Conservation (phyloP, 37 sponge, comb jelly and placozoan genomes). For the Bolinopsis microptera region DNA sequence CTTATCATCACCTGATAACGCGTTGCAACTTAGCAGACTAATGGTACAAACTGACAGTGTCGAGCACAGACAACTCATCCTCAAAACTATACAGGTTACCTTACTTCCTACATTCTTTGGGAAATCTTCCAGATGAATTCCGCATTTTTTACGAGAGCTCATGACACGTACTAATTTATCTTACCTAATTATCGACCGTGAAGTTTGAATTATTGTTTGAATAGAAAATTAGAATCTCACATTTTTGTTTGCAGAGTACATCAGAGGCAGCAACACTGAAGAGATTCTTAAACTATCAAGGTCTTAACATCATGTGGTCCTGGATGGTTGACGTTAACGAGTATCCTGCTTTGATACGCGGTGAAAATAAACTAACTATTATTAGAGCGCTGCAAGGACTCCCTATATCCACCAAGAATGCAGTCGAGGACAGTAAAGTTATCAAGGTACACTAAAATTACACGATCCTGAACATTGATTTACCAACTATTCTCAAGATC, state of each 20-base stretch:
- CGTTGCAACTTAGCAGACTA: constrained; percentile 73
- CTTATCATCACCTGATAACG: constrained; percentile 70
- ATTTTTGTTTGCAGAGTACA: too few species aligned
- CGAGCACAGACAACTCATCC: constrained; percentile 74
- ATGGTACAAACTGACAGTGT: constrained; percentile 86
- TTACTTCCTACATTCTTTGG: background rate
- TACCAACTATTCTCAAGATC: too few species aligned
- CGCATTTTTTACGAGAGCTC: too few species aligned
- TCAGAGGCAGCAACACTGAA: constrained; percentile 73
- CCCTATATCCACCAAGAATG: constrained; percentile 81
- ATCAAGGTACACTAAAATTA: constrained; percentile 32
- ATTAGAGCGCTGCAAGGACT: constrained; percentile 76
- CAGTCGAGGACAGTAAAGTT: constrained; percentile 76
- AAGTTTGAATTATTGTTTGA: background rate
- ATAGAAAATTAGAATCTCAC: background rate
- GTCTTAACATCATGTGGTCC: constrained; percentile 82
- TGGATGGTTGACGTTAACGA: constrained; percentile 94
- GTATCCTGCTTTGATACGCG: constrained; percentile 8
- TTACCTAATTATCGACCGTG: too few species aligned
- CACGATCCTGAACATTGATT: too few species aligned
- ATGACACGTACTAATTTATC: too few species aligned
- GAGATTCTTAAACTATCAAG: constrained; percentile 84
- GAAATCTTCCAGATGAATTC: too few species aligned
- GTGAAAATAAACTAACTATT: constrained; percentile 68
- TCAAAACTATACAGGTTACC: constrained; percentile 76